phyloP scores from a whole-genome alignment of 2,797 vertebrate genomes.

The Megalops cyprinoides region DNA sequence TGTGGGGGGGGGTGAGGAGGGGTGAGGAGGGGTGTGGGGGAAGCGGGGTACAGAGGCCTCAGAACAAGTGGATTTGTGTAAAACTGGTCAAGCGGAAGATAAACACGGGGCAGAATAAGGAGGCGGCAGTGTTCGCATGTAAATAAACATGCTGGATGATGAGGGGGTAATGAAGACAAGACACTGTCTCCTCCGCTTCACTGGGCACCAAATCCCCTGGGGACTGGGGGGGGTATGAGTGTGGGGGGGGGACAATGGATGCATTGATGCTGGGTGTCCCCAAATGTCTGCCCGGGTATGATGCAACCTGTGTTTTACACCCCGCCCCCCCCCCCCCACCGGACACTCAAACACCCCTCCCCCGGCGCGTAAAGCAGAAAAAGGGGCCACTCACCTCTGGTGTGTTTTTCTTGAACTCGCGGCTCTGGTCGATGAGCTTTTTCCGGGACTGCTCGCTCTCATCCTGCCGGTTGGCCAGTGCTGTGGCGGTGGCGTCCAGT shows the following conservation, averaged over 20 bases:
- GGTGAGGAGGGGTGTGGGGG: neutral
- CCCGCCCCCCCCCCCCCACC: constrained; percentile 17
- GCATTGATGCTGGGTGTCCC: constrained; percentile 24
- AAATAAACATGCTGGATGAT: constrained; percentile 28
- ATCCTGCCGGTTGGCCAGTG: constrained; percentile 98
- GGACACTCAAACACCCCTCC: constrained; percentile 64
- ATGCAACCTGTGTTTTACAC: neutral
- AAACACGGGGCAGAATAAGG: constrained; percentile 6
- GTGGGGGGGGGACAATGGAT: constrained; percentile 18
- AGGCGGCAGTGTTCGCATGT: constrained; percentile 22
- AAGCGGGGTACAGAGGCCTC: neutral
- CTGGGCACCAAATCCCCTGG: constrained; percentile 25
- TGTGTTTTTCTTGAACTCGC: constrained; percentile 99
- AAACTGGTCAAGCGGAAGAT: constrained; percentile 14
- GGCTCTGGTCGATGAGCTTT: constrained; percentile 95
- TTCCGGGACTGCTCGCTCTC: constrained; percentile 94
- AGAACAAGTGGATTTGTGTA: constrained; percentile 15
- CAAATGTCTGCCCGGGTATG: neutral
- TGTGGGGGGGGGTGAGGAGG: neutral
- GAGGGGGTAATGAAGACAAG: constrained; percentile 25
- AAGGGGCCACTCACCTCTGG: constrained; percentile 86
- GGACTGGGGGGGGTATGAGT: neutral
- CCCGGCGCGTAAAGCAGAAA: neutral
- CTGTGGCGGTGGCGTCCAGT: constrained; percentile 79
- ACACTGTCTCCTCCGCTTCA: constrained; percentile 34